Evolutionary conservation across 2,797 vertebrate genomes (phyloP), one percentile per base, ranked within the genome.

Genomic region (Coranthus polyacanthus): DNA sequence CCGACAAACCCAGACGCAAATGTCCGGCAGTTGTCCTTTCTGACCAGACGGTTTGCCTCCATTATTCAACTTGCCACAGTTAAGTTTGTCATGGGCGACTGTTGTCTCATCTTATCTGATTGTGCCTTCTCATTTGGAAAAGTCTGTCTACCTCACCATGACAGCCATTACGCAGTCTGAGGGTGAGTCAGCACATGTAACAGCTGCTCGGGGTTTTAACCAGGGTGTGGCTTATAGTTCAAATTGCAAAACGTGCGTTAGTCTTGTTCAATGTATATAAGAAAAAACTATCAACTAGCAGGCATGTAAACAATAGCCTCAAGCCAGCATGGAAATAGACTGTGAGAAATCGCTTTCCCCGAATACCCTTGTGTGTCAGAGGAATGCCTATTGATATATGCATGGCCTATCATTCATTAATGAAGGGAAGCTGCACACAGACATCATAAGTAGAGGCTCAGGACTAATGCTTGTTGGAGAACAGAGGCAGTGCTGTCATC

Each of bases 401-500:
- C 56, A 8, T 9, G 32, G 45, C 24, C 41, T 45, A 86, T 89
- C 67, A 86, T 84, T 89, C 68, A 81, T 90, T 88, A 64, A 89
- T 87, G 65, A 90, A 57, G 82, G 49, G 70, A 79, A 44, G 68
- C 65, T 46, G 32, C 63, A 75, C 22, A 17, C 78, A 81, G 65
- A 70, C 78, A 84, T 85, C 83, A 85, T 79, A 81, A 72, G 82
- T 44, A 84, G 68, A 78, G 76, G 71, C 79, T 72, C 55, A 52
- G 77, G 61, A 83, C 84, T 72, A 59, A 58, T 74, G 73, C 77
- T 72, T 78, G 76, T 68, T 66, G 68, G 62, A 39, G 78, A 82
- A 84, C 77, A 83, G 78, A 78, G 73, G 77, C 70, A 77, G 75
- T 55, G 72, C 82, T 81, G 89, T 89, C 88, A 83, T 75, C 81